Percentiles rank a stretch among this genome's conserved stretches.
Conservation (phyloP, 2,113 vertebrate species). For the Progne subis region DNA sequence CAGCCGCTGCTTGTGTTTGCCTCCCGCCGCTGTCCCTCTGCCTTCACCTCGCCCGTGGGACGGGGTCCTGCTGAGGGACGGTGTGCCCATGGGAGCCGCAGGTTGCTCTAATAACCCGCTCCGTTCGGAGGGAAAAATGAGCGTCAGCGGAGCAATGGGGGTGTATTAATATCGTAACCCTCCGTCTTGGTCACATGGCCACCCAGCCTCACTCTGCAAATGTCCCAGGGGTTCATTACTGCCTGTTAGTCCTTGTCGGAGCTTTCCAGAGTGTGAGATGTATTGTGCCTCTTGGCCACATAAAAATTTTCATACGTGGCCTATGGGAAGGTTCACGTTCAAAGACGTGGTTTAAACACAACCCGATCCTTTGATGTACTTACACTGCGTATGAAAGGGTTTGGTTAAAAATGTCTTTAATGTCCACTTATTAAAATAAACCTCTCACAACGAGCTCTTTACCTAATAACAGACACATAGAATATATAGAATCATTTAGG, state of each 20-base stretch:
- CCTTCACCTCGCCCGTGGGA: rapidly evolving
- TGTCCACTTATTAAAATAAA: background rate
- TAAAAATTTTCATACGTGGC: background rate
- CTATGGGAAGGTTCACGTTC: background rate
- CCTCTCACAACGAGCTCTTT: background rate
- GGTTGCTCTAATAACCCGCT: too few relatives aligned
- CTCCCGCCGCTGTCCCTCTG: rapidly evolving
- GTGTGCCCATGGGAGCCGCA: background rate
- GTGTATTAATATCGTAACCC: background rate
- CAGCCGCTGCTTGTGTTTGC: rapidly evolving
- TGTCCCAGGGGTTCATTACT: background rate
- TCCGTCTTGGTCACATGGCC: background rate
- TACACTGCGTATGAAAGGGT: background rate
- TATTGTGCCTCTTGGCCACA: background rate
- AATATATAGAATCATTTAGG: background rate
- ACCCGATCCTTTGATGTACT: background rate
- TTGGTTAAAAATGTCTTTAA: background rate
- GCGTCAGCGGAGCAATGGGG: too few relatives aligned
- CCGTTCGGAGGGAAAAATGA: rapidly evolving
- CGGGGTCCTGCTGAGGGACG: rapidly evolving
- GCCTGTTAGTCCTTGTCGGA: background rate
- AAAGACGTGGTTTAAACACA: background rate
- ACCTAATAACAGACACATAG: background rate
- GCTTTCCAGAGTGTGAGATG: background rate
- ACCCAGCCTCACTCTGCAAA: background rate